Base-by-base conservation (phyloP, 2,888 invertebrate species). In the Hirtodrosophila confusa region DNA sequence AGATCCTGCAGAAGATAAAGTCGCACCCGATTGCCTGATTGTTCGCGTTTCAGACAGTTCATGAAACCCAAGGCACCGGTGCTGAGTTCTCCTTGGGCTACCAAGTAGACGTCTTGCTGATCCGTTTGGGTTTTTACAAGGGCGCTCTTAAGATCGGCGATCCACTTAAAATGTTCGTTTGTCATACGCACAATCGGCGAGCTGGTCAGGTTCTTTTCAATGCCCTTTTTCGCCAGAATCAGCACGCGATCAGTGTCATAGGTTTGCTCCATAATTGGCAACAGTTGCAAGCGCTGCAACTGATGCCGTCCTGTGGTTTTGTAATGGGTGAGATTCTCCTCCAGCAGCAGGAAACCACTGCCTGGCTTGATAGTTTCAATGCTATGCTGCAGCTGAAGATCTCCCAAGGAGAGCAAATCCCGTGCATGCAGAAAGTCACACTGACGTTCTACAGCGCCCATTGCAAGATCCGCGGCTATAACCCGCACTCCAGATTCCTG, bases 21-120 rank as follows among this genome's bases (percentile, higher is more conserved):
- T 88, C 97, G 94, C 36, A 96, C 93, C 72, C 94, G 94, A 64
- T 93, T 92, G 8, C 97, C 98, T 71, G 96, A 97, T 3, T 95
- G 93, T 93, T 99, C 99, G 78, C 94, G 94, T 79, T 95, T 95
- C 71, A 99, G 93, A 91, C 99, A 99, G 89, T 97, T 96, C 78
- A 96, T 94, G 90, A 99, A 93, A 40, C 99, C 99, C 55, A 98
- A 92, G 69, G 97, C 93, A 55, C 99, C 99, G 89, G 94, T 93
- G 37, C 93, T 90, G 56, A 94, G 93, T 71, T 95, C 94, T 39
- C 94, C 94, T 78, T 95, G 93, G 53, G 95, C 93, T 55, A 95
- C 94, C 36, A 97, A 88, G 80, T 95, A 94, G 58, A 96, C 93
- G 78, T 94, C 94, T 58, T 92, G 89, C 17, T 92, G 92, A 10